Evolutionary conservation across 2,888 invertebrate species (phyloP).

Genomic region (Aleiodes alternator): DNA sequence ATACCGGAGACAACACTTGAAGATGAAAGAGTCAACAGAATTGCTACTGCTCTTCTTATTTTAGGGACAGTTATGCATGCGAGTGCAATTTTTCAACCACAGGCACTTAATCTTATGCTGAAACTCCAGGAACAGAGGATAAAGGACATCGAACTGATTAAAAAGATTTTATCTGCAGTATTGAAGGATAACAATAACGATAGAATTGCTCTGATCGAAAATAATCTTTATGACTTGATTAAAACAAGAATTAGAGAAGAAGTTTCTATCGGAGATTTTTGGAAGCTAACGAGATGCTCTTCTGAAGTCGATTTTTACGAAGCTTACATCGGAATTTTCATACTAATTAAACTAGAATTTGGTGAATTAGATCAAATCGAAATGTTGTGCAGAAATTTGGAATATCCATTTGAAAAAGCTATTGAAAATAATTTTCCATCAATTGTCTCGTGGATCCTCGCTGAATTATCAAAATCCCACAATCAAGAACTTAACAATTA

Average conservation of each 20-base stretch:
- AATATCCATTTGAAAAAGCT: constrained; percentile 61
- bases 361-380: constrained; percentile 64
- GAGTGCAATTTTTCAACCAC: constrained; percentile 76
- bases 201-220: constrained; percentile 67
- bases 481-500: constrained; percentile 52
- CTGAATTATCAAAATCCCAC: constrained; percentile 57
- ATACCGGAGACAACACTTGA: constrained; percentile 63
- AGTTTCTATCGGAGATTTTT: constrained; percentile 73
- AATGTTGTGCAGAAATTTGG: constrained; percentile 65
- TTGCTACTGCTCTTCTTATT: constrained; percentile 78
- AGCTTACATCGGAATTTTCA: constrained; percentile 72
- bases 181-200: constrained; percentile 63
- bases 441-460: constrained; percentile 61
- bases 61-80: constrained; percentile 78
- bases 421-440: constrained; percentile 66
- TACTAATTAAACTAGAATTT: constrained; percentile 73
- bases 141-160: constrained; percentile 71
- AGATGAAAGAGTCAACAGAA: constrained; percentile 80
- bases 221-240: constrained; percentile 77
- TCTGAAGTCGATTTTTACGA: constrained; percentile 73
- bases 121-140: constrained; percentile 77
- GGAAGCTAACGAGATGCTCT: constrained; percentile 73
- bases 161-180: constrained; percentile 76
- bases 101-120: constrained; percentile 78
- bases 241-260: constrained; percentile 76